These are phyloP conservation scores for Monodelphis domestica DNA, from an alignment of 2,797 vertebrate genomes.

Conservation along the genomic window DNA sequence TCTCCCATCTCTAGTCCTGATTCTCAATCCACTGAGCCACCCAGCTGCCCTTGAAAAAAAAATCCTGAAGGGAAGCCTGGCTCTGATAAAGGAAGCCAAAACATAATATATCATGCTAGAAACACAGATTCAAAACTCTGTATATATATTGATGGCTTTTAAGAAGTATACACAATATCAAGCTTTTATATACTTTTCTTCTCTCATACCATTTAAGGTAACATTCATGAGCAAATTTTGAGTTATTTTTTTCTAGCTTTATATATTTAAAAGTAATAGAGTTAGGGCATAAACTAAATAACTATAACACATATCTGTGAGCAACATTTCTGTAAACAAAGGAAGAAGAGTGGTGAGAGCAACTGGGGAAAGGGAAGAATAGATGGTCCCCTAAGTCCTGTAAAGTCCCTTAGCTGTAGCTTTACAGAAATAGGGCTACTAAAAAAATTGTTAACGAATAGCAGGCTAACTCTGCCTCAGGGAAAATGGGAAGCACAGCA, in stretches of 20 bases:
- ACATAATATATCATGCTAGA: background rate
- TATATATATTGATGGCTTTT: background rate
- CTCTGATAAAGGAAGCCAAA: background rate
- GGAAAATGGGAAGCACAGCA: background rate
- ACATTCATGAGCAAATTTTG: background rate
- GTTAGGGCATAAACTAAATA: background rate
- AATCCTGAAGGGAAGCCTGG: background rate
- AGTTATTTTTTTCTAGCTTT: background rate
- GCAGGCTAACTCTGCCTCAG: background rate
- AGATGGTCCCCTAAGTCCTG: background rate
- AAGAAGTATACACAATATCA: background rate
- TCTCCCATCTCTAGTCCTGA: too few relatives aligned
- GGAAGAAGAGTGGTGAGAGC: background rate
- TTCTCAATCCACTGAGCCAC: too few relatives aligned
- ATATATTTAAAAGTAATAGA: background rate
- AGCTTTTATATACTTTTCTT: background rate
- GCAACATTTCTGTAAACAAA: slow-evolving; percentile 35
- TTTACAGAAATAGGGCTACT: background rate
- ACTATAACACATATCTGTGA: background rate
- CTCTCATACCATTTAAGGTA: background rate
- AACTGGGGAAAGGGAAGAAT: background rate
- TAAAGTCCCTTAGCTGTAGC: background rate
- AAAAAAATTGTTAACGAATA: background rate
- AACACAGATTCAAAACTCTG: background rate
- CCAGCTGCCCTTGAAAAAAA: too few relatives aligned